A percentile compares a stretch with the other conserved stretches of the same genome.
These are phyloP conservation scores for Pristionchus pacificus DNA, from an alignment of 1,140 invertebrate genomes.

Conservation along the genomic window DNA sequence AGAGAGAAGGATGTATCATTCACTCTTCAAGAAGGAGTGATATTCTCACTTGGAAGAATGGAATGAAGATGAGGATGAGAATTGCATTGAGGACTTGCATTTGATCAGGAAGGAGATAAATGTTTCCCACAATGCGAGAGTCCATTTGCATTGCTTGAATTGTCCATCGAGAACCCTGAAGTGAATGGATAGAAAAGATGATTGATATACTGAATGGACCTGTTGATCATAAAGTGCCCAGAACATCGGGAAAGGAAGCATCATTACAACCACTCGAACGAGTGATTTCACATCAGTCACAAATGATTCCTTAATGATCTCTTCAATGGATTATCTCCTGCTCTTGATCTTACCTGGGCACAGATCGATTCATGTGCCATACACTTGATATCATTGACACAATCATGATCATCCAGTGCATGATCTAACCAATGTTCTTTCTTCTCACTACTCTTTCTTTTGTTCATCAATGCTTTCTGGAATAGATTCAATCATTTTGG, in stretches of 20 bases:
- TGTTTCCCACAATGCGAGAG: conserved; percentile 40
- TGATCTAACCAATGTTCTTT: conserved; percentile 25
- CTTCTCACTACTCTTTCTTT: conserved; percentile 7
- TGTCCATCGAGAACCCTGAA: conserved; percentile 59
- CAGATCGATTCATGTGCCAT: neutral
- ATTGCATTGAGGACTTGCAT: conserved; percentile 66
- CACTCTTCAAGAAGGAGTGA: conserved; percentile 11
- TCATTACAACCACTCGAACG: conserved; percentile 58
- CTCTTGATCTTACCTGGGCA: conserved; percentile 60
- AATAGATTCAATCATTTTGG: neutral
- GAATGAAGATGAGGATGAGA: conserved; percentile 28
- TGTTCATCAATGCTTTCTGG: conserved; percentile 13
- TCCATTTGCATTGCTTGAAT: conserved; percentile 59
- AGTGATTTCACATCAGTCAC: conserved; percentile 57
- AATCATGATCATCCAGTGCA: conserved; percentile 16
- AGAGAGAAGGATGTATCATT: neutral
- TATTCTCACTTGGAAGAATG: conserved; percentile 25
- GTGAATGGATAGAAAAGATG: neutral
- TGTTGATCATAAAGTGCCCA: conserved; percentile 64
- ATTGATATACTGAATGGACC: no score
- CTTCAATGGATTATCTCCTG: conserved; percentile 52
- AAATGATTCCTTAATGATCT: conserved; percentile 64
- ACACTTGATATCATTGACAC: conserved; percentile 15
- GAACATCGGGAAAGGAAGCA: conserved; percentile 60
- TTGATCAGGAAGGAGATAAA: conserved; percentile 74